Conservation (phyloP, 2,888 invertebrate species). For the Trissoscelio sp. region DNA sequence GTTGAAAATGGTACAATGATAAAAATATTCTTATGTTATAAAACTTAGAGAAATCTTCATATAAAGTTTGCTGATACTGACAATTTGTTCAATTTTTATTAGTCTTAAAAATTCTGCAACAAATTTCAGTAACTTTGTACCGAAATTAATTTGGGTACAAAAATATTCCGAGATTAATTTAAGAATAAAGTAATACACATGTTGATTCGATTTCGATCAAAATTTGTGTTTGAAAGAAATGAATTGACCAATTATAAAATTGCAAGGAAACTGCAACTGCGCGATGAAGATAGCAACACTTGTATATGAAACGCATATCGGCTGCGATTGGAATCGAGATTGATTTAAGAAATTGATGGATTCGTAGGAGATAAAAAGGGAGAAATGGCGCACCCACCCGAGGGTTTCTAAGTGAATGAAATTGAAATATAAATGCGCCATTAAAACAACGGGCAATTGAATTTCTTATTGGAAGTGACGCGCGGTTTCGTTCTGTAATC, state of each 20-base stretch:
- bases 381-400: not conserved
- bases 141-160: no score
- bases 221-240: not conserved
- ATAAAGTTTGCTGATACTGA: no score
- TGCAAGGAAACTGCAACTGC: not conserved
- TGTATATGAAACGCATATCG: constrained; percentile 12
- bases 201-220: not conserved
- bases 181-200: no score
- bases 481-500: not conserved
- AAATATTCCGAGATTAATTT: no score
- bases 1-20: no score
- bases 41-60: no score
- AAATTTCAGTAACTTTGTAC: no score
- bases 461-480: constrained; percentile 6
- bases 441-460: constrained; percentile 1
- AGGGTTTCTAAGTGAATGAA: not conserved
- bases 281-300: constrained; percentile 19
- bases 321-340: constrained; percentile 13
- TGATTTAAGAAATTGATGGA: constrained; percentile 35
- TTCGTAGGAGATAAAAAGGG: constrained; percentile 16
- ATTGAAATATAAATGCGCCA: constrained; percentile 12
- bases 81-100: no score
- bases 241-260: constrained; percentile 26
- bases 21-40: no score
- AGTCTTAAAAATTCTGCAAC: no score